These are phyloP conservation scores for Dermochelys coriacea DNA, from an alignment of 2,797 vertebrate species.

Conservation along the genomic window DNA sequence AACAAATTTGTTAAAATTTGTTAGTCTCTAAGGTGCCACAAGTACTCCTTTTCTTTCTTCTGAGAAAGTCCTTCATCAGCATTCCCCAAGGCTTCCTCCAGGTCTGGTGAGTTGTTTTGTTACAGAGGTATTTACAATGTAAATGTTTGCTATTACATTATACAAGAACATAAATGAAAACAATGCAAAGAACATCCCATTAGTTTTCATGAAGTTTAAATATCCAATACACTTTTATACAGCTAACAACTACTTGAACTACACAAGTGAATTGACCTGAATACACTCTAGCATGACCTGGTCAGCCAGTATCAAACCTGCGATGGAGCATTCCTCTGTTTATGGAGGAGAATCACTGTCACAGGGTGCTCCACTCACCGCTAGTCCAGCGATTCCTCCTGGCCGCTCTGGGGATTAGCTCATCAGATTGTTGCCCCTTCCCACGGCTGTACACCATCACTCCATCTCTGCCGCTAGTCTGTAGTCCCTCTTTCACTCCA, in stretches of 20 bases:
- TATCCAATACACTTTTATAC: background rate
- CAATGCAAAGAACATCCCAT: background rate
- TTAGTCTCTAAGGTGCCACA: no score
- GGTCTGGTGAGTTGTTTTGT: background rate
- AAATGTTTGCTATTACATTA: background rate
- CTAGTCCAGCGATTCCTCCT: no score
- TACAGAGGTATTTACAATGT: background rate
- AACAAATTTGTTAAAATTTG: no score
- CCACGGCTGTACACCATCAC: no score
- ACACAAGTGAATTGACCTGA: background rate
- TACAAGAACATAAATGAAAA: background rate
- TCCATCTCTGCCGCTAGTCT: no score
- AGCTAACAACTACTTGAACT: background rate
- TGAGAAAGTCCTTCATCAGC: background rate
- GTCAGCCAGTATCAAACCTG: background rate
- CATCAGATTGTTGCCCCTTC: no score
- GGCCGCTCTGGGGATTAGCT: no score
- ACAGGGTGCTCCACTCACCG: no score
- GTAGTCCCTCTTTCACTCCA: no score
- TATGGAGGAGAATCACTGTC: background rate
- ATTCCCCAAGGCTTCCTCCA: background rate
- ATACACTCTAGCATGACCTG: background rate
- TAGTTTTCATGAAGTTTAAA: background rate
- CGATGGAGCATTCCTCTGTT: background rate
- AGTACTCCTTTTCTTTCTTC: no score